These are phyloP conservation scores for Piprites chloris DNA, from an alignment of 2,113 vertebrate genomes.

Conservation along the genomic window DNA sequence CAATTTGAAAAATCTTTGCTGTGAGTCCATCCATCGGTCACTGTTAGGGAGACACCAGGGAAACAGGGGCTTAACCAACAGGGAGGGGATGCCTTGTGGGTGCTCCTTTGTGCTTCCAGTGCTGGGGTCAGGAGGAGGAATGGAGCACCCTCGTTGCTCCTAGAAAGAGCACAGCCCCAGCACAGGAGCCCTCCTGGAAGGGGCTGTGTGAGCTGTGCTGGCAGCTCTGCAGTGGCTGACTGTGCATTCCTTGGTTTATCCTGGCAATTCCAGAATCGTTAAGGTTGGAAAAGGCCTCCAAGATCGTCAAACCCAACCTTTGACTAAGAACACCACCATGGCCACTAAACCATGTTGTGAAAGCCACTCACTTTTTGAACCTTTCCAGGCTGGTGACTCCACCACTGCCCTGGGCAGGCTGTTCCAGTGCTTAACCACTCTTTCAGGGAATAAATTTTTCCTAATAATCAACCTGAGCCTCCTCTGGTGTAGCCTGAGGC, in stretches of 20 bases:
- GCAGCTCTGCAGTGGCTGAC: background rate
- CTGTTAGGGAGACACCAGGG: background rate
- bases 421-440: background rate
- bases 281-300: background rate
- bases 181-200: no score
- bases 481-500: background rate
- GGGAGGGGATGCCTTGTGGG: background rate
- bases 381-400: background rate
- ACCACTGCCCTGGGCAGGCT: no score
- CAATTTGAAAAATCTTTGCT: background rate
- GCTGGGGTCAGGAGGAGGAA: background rate
- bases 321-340: background rate
- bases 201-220: background rate
- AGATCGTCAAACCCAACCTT: background rate
- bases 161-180: background rate
- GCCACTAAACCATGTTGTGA: background rate
- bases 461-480: background rate
- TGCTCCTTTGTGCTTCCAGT: background rate
- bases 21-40: background rate
- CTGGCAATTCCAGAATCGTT: background rate
- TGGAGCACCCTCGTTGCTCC: accelerated
- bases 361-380: background rate
- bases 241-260: background rate
- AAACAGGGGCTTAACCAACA: background rate
- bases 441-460: no score